Percentiles rank a stretch among this genome's conserved stretches.
phyloP scores from a whole-genome alignment of 2,113 vertebrate genomes.

The Chlamydotis undulata region DNA sequence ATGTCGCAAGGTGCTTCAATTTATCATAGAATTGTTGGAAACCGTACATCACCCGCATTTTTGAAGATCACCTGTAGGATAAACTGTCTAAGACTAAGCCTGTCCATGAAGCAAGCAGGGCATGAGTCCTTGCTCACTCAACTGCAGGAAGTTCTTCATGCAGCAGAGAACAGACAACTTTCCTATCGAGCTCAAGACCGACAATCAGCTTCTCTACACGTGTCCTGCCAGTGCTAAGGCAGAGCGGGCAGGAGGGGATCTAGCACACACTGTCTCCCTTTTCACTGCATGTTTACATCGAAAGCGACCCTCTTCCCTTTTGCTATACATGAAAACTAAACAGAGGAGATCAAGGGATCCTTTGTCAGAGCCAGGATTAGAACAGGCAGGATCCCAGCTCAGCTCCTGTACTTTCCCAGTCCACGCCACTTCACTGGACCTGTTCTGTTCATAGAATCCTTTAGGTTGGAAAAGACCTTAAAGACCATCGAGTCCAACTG shows the following conservation, averaged over 20 bases:
- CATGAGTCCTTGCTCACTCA: not conserved
- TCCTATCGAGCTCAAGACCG: not conserved
- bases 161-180: not conserved
- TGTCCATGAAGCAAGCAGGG: not conserved
- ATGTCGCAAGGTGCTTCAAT: not conserved
- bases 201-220: not conserved
- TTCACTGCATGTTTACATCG: accelerated
- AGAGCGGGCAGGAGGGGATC: not conserved
- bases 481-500: too few relatives aligned
- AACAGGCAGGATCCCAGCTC: not conserved
- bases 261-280: accelerated
- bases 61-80: not conserved
- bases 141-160: not conserved
- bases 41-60: accelerated
- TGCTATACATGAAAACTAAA: not conserved
- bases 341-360: not conserved
- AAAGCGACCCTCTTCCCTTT: not conserved
- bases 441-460: not conserved
- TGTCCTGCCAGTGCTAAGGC: not conserved
- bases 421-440: not conserved
- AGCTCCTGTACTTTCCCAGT: not conserved
- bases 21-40: not conserved
- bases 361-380: not conserved
- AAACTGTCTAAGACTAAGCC: not conserved
- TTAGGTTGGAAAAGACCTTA: too few relatives aligned